A percentile compares a stretch with the other conserved stretches of the same genome.
Conservation (phyloP, 1,140 invertebrate species). For the Trachymyrmex septentrionalis region DNA sequence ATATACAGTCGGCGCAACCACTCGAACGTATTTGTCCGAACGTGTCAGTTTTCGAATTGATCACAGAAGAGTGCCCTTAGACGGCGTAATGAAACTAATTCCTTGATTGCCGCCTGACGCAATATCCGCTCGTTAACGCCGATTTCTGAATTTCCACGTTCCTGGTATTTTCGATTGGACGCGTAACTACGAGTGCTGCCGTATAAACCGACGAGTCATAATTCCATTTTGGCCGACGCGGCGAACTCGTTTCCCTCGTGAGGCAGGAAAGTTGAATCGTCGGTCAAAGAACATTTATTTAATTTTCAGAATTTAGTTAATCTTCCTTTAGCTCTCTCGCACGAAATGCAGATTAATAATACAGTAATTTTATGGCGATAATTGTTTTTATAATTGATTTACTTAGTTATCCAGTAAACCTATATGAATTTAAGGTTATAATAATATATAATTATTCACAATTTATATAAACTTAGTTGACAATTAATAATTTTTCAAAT, state of each 20-base stretch:
- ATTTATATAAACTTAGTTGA: no score
- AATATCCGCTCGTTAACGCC: slow-evolving; percentile 77
- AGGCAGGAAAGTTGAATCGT: slow-evolving; percentile 19
- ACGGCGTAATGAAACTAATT: slow-evolving; percentile 74
- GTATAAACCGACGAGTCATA: slow-evolving; percentile 61
- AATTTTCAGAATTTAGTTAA: slow-evolving; percentile 34
- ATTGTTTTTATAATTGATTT: background rate
- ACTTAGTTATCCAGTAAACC: background rate
- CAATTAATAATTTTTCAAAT: no score
- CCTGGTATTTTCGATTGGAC: slow-evolving; percentile 57
- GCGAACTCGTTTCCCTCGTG: background rate
- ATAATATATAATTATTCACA: no score
- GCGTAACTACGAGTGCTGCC: slow-evolving; percentile 50
- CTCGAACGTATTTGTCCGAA: slow-evolving; percentile 63
- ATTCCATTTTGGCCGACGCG: slow-evolving; percentile 55
- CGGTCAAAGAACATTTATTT: slow-evolving; percentile 28
- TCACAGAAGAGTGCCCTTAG: slow-evolving; percentile 66
- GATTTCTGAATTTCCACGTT: slow-evolving; percentile 70
- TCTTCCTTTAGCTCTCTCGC: background rate
- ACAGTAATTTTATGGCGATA: background rate
- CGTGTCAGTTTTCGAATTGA: slow-evolving; percentile 75
- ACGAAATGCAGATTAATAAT: background rate
- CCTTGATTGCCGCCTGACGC: slow-evolving; percentile 72
- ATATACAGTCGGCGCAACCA: slow-evolving; percentile 31
- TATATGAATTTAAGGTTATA: background rate